These are phyloP conservation scores for Drosophila busckii DNA, from an alignment of 1,140 invertebrate genomes.

Conservation along the genomic window DNA sequence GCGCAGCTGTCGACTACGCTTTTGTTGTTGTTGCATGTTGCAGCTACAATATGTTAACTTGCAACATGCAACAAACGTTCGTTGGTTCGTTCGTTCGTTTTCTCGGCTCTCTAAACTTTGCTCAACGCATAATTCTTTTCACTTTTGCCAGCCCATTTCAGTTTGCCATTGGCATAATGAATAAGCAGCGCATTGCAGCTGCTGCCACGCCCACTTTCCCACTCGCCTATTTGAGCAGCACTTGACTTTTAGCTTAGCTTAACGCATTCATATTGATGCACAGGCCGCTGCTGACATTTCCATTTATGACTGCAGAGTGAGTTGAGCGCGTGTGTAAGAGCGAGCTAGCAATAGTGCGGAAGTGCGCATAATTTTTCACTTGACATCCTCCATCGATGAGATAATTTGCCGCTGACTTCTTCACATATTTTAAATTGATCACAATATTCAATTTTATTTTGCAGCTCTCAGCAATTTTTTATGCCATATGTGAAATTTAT, in stretches of 20 bases:
- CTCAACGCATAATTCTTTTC: slow-evolving; percentile 71
- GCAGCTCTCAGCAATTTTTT: background rate
- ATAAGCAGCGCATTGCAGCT: slow-evolving; percentile 51
- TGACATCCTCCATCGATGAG: slow-evolving; percentile 51
- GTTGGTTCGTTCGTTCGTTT: too few relatives aligned
- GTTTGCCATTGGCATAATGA: slow-evolving; percentile 72
- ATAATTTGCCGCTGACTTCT: slow-evolving; percentile 38
- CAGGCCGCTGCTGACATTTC: slow-evolving; percentile 27
- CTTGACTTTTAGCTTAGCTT: slow-evolving; percentile 17
- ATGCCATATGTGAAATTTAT: background rate
- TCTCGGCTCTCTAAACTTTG: slow-evolving; percentile 63
- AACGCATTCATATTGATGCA: slow-evolving; percentile 31
- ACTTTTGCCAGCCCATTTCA: slow-evolving; percentile 36
- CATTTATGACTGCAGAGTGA: slow-evolving; percentile 19
- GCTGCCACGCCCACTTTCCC: slow-evolving; percentile 18
- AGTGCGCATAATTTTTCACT: slow-evolving; percentile 62
- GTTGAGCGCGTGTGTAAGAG: background rate
- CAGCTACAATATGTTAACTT: slow-evolving; percentile 47
- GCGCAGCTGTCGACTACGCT: slow-evolving; percentile 30
- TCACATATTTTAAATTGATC: slow-evolving; percentile 31
- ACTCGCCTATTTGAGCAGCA: background rate
- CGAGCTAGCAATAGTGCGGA: too few relatives aligned
- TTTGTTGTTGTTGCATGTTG: too few relatives aligned
- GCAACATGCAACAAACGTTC: slow-evolving; percentile 45
- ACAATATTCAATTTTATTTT: slow-evolving; percentile 14